Conservation (phyloP, 2,113 vertebrate species). For the Sardina pilchardus region DNA sequence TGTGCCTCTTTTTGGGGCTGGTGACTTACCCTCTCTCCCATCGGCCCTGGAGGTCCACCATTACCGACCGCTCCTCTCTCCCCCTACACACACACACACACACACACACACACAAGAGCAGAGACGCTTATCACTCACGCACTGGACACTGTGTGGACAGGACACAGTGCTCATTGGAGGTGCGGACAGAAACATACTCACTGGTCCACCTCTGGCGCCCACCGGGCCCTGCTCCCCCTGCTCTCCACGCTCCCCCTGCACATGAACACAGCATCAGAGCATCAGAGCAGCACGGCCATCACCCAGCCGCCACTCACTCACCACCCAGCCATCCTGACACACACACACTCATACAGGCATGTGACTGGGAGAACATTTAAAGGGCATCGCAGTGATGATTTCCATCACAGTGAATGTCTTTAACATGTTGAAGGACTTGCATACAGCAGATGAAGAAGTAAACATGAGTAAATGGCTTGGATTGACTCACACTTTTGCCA, state of each 20-base stretch:
- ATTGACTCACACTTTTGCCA: constrained; percentile 83
- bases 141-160: background rate
- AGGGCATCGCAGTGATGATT: background rate
- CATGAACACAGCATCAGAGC: constrained; percentile 21
- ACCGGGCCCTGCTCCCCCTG: constrained; percentile 85
- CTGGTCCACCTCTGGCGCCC: constrained; percentile 84
- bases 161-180: background rate
- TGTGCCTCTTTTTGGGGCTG: background rate
- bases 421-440: background rate
- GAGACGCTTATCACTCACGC: background rate
- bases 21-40: constrained; percentile 84
- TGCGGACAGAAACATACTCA: constrained; percentile 70
- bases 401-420: background rate
- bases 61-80: constrained; percentile 80
- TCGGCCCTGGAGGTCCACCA: constrained; percentile 76
- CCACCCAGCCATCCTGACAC: background rate
- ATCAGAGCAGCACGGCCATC: too few relatives aligned
- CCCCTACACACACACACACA: constrained; percentile 75
- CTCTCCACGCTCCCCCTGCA: constrained; percentile 86
- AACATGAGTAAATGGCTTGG: background rate
- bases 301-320: background rate
- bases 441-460: background rate
- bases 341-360: background rate
- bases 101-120: constrained; percentile 47
- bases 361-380: background rate